Percentiles rank a stretch among this genome's conserved stretches.
phyloP scores from a whole-genome alignment of 35 echinoderm and acorn worm genomes.

The Holothuria glaberrima region DNA sequence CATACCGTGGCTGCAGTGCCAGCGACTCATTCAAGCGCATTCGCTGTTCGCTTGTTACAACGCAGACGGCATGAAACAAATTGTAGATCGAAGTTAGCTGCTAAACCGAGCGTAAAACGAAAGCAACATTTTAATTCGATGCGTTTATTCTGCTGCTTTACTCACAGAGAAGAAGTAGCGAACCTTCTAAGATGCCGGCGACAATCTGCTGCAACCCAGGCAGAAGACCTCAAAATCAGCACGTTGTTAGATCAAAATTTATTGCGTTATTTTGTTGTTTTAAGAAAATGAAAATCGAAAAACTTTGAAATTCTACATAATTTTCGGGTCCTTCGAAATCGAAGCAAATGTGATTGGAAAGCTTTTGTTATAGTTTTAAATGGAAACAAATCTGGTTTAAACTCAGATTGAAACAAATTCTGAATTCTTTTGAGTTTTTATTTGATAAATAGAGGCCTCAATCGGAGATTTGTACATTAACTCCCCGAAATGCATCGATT shows the following conservation, averaged over 20 bases:
- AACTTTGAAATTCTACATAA: constrained; percentile 34
- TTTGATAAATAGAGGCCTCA: constrained; percentile 22
- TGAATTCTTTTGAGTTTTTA: constrained; percentile 41
- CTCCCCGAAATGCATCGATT: neutral
- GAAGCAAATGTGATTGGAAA: constrained; percentile 44
- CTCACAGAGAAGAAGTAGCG: neutral
- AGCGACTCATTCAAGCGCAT: constrained; percentile 17
- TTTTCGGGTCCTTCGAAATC: constrained; percentile 18
- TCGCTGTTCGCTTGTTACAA: constrained; percentile 10
- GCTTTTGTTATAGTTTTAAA: constrained; percentile 56
- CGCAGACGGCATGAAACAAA: constrained; percentile 24
- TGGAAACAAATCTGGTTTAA: constrained; percentile 51
- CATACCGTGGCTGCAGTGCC: neutral
- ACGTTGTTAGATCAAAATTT: constrained; percentile 49
- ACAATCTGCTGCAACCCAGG: constrained; percentile 36
- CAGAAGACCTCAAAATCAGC: constrained; percentile 3
- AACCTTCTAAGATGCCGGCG: constrained; percentile 11
- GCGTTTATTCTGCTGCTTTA: neutral
- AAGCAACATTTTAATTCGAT: constrained; percentile 35
- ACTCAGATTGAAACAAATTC: constrained; percentile 13
- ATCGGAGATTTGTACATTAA: constrained; percentile 38
- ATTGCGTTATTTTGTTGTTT: constrained; percentile 53
- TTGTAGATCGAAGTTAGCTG: constrained; percentile 13
- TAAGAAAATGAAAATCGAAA: constrained; percentile 50
- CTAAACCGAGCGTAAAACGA: constrained; percentile 3